Percentiles rank a stretch among this genome's conserved stretches.
Conservation (phyloP, 2,888 invertebrate genomes). For the Heliconius hortense region DNA sequence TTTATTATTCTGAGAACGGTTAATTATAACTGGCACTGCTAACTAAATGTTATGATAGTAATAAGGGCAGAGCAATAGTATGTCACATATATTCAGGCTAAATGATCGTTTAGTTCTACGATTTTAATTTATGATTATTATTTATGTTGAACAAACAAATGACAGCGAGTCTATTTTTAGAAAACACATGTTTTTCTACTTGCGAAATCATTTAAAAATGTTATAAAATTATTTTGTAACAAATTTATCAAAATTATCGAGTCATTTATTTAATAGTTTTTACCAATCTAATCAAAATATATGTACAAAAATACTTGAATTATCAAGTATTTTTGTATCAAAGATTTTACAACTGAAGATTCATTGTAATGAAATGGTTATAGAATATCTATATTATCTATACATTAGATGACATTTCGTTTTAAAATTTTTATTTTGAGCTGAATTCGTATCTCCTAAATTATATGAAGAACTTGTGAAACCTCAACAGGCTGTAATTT, state of each 20-base stretch:
- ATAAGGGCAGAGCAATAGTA: not conserved
- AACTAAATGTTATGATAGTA: constrained; percentile 15
- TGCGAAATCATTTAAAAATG: not conserved
- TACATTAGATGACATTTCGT: not conserved
- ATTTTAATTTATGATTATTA: constrained; percentile 6
- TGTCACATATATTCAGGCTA: not conserved
- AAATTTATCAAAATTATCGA: too few relatives aligned
- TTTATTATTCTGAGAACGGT: constrained; percentile 10
- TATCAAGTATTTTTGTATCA: too few relatives aligned
- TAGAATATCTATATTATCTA: too few relatives aligned
- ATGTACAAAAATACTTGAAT: too few relatives aligned
- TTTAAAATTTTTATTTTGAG: not conserved
- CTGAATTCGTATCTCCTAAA: not conserved
- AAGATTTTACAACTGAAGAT: too few relatives aligned
- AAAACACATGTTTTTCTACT: not conserved
- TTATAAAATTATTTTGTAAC: too few relatives aligned
- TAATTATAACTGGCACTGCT: constrained; percentile 29
- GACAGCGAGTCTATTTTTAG: not conserved
- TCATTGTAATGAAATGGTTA: too few relatives aligned
- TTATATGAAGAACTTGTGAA: not conserved
- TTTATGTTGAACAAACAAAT: not conserved
- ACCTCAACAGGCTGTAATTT: not conserved
- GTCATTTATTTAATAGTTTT: too few relatives aligned
- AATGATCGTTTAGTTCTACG: not conserved
- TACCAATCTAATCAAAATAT: too few relatives aligned